These are phyloP conservation scores for Rhabdomys pumilio DNA, from an alignment of 2,797 vertebrate genomes.

Conservation along the genomic window DNA sequence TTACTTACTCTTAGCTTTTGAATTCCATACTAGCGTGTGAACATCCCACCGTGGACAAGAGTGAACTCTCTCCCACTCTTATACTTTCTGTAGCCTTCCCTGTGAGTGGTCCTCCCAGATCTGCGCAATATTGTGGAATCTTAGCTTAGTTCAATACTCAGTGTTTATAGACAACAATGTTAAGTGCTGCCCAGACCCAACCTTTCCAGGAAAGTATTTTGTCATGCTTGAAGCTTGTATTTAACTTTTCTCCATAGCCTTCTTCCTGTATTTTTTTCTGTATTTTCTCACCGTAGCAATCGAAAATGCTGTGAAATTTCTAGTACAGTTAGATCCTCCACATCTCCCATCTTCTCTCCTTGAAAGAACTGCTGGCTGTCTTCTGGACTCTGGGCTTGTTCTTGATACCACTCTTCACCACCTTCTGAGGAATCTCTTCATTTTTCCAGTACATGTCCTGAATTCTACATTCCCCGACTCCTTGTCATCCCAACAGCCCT, in stretches of 20 bases:
- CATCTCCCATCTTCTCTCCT: not conserved
- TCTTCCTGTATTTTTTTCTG: not conserved
- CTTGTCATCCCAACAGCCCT: too few species aligned
- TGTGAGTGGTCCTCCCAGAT: too few species aligned
- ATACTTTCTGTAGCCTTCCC: not conserved
- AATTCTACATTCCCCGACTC: not conserved
- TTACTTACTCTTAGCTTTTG: constrained; percentile 2
- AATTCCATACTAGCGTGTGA: not conserved
- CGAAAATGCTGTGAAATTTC: not conserved
- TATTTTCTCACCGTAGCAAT: not conserved
- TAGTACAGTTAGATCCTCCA: not conserved
- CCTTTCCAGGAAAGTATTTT: not conserved
- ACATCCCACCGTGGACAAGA: not conserved
- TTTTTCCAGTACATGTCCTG: not conserved
- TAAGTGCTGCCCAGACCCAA: not conserved
- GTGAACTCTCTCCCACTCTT: not conserved
- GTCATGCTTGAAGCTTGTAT: not conserved
- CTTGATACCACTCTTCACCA: too few species aligned
- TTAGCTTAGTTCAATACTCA: not conserved
- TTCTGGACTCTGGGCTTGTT: not conserved
- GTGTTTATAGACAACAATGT: not conserved
- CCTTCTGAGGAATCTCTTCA: not conserved
- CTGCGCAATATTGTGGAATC: not conserved
- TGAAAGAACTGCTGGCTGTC: not conserved
- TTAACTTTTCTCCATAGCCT: not conserved